Evolutionary conservation across 1,140 invertebrate genomes (phyloP), one percentile per base, ranked within the genome.

Genomic region (Kradibia gibbosae): DNA sequence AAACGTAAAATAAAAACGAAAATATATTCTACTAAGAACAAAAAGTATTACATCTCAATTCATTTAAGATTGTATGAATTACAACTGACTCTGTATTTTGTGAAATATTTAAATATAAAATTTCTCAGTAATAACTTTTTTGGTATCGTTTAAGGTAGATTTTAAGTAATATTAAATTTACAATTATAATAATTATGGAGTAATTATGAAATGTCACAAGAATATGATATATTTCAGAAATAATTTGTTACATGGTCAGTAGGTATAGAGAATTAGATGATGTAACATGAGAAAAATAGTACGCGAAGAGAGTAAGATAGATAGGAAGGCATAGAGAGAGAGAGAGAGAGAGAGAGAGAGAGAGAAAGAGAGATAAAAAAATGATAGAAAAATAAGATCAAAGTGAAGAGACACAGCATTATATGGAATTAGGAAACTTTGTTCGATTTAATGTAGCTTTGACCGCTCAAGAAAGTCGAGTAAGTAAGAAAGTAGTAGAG

Each of bases 361-460:
- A 53, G 31, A 53, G 50, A 71, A 22, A 48, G n/a, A 50, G 34
- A 34, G 53, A 55, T 5, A 3, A 28, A 45, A 20, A 60, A 34
- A 25, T 11, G 13, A 17, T 5, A 57, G 15, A 60, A 34, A 50
- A 22, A 28, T 55, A 65, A 65, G 25, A 57, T 13, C 25, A 5
- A n/a, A 77, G 39, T 25, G 60, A 67, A 55, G 73, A 76, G 77
- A 67, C 60, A 62, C 28, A 34, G 67, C 39, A 65, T 82, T 70
- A 76, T 78, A 82, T 82, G 48, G 76, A 79, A 72, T 82, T 78
- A 79, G 75, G 71, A 60, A 75, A 75, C 70, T 82, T 73, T 45
- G 76, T 34, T 15, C 48, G 76, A 73, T 67, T 78, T 81, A 77
- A 77, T 36, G 80, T 77, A 82, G 75, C 67, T 82, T 78, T 48